Evolutionary conservation across 1,140 invertebrate genomes (phyloP).

Genomic region (Eupeodes corollae): DNA sequence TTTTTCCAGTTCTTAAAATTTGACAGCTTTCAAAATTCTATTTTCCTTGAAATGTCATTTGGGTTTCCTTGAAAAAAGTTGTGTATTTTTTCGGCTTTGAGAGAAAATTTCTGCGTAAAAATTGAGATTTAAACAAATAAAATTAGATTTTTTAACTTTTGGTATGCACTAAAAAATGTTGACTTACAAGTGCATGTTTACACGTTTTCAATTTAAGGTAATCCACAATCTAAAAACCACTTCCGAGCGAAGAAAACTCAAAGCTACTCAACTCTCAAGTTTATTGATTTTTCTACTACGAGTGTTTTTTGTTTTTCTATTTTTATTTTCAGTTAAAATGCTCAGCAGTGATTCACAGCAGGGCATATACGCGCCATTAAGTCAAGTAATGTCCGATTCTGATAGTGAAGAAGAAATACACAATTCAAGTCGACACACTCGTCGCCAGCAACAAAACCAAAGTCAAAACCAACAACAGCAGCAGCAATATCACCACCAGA

Average conservation of each 20-base stretch:
- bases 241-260: neutral
- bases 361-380: conserved; percentile 56
- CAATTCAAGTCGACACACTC: conserved; percentile 23
- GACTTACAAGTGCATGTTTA: neutral
- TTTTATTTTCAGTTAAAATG: conserved; percentile 33
- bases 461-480: conserved; percentile 9
- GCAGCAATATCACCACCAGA: conserved; percentile 7
- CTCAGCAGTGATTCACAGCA: conserved; percentile 36
- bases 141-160: neutral
- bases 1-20: too few relatives aligned
- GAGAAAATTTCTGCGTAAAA: too few relatives aligned
- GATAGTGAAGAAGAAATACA: conserved; percentile 58
- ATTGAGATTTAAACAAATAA: too few relatives aligned
- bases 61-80: too few relatives aligned
- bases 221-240: neutral
- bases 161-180: neutral
- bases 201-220: neutral
- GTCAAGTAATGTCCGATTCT: conserved; percentile 58
- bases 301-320: neutral
- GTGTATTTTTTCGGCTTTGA: too few relatives aligned
- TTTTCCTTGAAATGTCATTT: too few relatives aligned
- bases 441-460: conserved; percentile 16
- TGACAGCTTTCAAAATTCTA: too few relatives aligned
- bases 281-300: neutral
- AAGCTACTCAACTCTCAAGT: neutral